Percentiles rank a stretch among this genome's conserved stretches.
phyloP scores from a whole-genome alignment of 2,888 invertebrate genomes.

The Scrobipalpa costella region DNA sequence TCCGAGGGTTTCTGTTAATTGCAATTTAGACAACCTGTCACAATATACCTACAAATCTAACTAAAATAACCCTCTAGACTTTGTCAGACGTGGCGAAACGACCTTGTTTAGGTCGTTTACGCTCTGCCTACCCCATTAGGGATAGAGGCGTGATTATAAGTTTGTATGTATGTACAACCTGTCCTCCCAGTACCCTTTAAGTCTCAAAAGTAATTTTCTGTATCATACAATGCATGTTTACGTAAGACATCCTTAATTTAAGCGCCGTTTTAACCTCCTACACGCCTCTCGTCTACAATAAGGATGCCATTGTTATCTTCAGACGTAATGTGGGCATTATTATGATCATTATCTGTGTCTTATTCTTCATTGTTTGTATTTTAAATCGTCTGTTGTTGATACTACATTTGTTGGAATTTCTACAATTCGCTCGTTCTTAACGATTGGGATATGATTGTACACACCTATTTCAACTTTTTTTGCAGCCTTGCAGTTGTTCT shows the following conservation, averaged over 20 bases:
- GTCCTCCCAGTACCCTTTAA: not conserved
- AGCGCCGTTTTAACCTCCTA: slow-evolving; percentile 32
- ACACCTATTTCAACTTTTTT: not conserved
- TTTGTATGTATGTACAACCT: no score
- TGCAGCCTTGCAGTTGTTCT: not conserved
- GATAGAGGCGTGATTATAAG: no score
- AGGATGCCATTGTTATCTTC: slow-evolving; percentile 24
- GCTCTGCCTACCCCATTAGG: no score
- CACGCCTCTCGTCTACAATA: slow-evolving; percentile 22
- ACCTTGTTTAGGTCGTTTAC: no score
- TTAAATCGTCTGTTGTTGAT: not conserved
- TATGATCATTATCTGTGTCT: slow-evolving; percentile 11
- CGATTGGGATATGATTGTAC: no score
- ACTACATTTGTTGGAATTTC: no score
- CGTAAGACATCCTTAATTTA: slow-evolving; percentile 33
- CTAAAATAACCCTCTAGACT: no score
- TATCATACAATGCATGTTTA: slow-evolving; percentile 31
- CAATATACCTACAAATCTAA: no score
- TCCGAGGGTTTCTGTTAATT: no score
- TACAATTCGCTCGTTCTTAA: no score
- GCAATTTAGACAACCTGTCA: no score
- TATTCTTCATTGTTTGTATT: not conserved
- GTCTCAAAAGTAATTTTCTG: slow-evolving; percentile 26
- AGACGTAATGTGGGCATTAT: slow-evolving; percentile 12
- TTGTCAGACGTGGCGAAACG: no score